Conservation (phyloP, 1,140 invertebrate species). For the Thalassaphorura encarpata region DNA sequence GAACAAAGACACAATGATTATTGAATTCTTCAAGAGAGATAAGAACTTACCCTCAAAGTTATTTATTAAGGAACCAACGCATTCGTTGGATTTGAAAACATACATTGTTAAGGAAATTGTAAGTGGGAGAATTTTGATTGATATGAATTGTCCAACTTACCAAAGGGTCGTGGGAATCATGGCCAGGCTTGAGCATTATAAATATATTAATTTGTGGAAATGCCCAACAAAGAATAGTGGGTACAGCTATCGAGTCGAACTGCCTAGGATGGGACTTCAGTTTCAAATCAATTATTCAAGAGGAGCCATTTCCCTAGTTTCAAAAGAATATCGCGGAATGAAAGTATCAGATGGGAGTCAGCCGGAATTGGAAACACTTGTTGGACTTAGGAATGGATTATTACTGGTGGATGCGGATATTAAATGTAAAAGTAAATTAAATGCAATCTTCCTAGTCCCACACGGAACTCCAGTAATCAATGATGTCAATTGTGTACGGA, state of each 20-base stretch:
- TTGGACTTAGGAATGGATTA: constrained; percentile 12
- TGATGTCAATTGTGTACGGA: neutral
- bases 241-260: neutral
- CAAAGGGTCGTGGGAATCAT: neutral
- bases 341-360: neutral
- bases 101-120: neutral
- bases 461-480: constrained; percentile 5
- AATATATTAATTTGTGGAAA: constrained; percentile 7
- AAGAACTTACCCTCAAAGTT: neutral
- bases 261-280: constrained; percentile 7
- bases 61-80: neutral
- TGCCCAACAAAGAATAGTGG: neutral
- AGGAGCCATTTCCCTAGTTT: neutral
- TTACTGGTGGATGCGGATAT: constrained; percentile 11
- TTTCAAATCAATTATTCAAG: neutral
- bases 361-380: constrained; percentile 8
- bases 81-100: neutral
- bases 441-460: constrained; percentile 14
- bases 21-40: constrained; percentile 6
- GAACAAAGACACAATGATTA: neutral
- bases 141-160: neutral
- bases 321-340: constrained; percentile 16
- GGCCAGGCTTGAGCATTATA: constrained; percentile 6
- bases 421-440: neutral
- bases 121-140: neutral